Base-by-base conservation (phyloP, 2,888 invertebrate genomes). In the Ommatoiulus sabulosus region DNA sequence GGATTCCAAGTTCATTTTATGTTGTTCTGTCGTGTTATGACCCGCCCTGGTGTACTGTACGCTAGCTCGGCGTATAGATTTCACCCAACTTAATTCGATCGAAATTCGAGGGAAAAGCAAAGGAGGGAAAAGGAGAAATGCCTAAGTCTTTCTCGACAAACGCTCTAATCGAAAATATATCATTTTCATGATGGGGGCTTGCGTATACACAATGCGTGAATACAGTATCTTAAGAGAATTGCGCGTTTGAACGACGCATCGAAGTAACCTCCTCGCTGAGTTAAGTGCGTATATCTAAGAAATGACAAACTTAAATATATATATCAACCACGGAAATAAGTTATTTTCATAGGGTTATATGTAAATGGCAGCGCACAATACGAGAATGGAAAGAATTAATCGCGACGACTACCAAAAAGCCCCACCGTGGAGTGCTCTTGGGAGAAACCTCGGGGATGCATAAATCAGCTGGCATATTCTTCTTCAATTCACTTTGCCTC, bases 1-100 rank as follows among this genome's bases (percentile, higher is more conserved):
- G 80, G 80, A 80, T 80, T 80, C 80, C 80, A 80, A 80, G 80
- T 80, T 80, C 80, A 80, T 20, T 80, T 35, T 35, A 80, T 80
- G 80, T 80, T 80, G 80, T 80, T 80, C 80, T 35, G 72, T 35
- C 80, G 80, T 80, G 80, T 80, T 80, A 72, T 72, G 72, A 72
- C 72, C 72, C 72, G n/a, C 3, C 52, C 24, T 24, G 72, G 72
- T 72, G 72, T 72, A n/a, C n/a, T 15, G 2, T 24, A 35, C 35
- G 20, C 35, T 63, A 63, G 10, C 57, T n/a, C n/a, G n/a, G n/a
- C 17, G 3, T 6, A 80, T 5, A 12, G 24, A 72, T 72, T 80
- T 35, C 35, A 24, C 3, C 12, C 4, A 80, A 24, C 35, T 80
- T 35, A 80, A 80, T 80, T 57, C 57, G 57, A 57, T 57, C 17